A percentile compares a stretch with the other conserved stretches of the same genome.
phyloP scores from a whole-genome alignment of 2,888 invertebrate genomes.

The Entomobrya proxima region DNA sequence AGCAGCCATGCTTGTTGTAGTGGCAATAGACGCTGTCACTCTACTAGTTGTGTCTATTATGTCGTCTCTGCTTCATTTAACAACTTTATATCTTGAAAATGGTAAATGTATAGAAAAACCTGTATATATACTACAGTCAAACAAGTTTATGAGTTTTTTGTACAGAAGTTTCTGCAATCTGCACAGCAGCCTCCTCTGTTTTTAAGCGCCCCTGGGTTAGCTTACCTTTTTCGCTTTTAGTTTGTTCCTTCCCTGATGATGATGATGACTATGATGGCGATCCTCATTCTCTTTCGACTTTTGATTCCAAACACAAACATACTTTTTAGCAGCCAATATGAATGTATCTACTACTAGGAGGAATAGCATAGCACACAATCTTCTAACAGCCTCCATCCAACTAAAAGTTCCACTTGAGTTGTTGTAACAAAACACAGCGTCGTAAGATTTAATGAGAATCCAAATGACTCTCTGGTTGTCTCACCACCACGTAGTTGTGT shows the following conservation, averaged over 20 bases:
- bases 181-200: too few relatives aligned
- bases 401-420: conserved; percentile 50
- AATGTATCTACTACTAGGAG: background rate
- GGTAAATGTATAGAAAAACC: background rate
- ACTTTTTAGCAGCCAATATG: too few relatives aligned
- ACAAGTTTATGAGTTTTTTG: too few relatives aligned
- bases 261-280: too few relatives aligned
- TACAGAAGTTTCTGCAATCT: too few relatives aligned
- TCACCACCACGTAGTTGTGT: too few relatives aligned
- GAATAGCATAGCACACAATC: background rate
- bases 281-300: background rate
- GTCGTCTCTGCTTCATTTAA: conserved; percentile 5
- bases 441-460: conserved; percentile 69
- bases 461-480: conserved; percentile 54
- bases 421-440: conserved; percentile 36
- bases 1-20: too few relatives aligned
- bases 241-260: background rate
- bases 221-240: too few relatives aligned
- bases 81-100: background rate
- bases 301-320: background rate
- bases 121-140: background rate
- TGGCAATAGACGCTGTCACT: background rate
- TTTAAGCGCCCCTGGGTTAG: background rate
- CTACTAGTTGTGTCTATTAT: background rate
- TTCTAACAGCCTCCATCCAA: background rate